A percentile compares a stretch with the other conserved stretches of the same genome.
Evolutionary conservation across 2,797 vertebrate genomes (phyloP).

Genomic region (Cryptoprocta ferox): DNA sequence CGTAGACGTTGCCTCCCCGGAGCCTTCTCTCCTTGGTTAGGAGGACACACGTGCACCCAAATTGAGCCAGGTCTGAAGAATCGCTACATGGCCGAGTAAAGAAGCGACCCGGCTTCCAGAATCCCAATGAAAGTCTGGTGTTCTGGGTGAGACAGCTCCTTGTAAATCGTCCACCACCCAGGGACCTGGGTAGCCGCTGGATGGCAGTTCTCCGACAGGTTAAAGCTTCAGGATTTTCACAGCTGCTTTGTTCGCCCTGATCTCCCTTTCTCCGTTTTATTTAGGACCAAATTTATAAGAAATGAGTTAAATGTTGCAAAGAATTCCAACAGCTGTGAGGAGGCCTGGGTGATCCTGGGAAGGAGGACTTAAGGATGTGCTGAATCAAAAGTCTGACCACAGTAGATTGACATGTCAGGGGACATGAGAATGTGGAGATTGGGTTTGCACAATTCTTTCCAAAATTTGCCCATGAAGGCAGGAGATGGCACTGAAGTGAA

Average conservation of each 20-base stretch:
- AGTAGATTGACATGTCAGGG: neutral
- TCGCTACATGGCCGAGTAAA: neutral
- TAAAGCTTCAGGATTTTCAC: neutral
- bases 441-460: neutral
- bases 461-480: neutral
- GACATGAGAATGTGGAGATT: neutral
- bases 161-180: neutral
- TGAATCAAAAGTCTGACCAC: neutral
- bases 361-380: neutral
- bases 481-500: neutral
- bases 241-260: neutral
- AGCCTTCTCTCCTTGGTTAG: neutral
- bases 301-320: neutral
- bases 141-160: neutral
- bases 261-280: neutral
- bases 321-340: neutral
- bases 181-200: neutral
- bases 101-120: neutral
- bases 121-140: neutral
- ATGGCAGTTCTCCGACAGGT: neutral
- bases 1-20: neutral
- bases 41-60: neutral
- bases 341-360: neutral
- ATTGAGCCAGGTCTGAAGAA: neutral
- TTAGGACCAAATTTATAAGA: neutral